Base-by-base conservation (phyloP, 2,888 invertebrate species). In the Drosophila pseudotakahashii region DNA sequence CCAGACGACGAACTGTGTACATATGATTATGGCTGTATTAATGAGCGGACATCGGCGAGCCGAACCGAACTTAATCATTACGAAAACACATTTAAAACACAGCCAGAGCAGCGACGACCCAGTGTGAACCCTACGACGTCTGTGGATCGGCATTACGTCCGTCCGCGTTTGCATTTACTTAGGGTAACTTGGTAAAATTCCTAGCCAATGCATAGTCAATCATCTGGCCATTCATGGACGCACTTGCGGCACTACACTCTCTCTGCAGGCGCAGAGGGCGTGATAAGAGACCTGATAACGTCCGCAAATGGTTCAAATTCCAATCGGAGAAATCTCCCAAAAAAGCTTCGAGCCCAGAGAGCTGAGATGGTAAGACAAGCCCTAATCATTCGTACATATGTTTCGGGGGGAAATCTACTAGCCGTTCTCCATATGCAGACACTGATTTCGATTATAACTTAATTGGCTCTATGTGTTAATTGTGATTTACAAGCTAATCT, bases 11-110 rank as follows among this genome's bases (percentile, higher is more conserved):
- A 2, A 2, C 30, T 7, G 53, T 45, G 51, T 39, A 50, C 26
- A 48, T 58, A 34, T 44, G 34, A 34, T 44, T 39, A n/a, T 66
- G 23, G 16, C 47, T 45, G 71, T 86, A 89, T 85, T 84, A 84
- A 89, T 89, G 84, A 88, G 87, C 70, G 76, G 85, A 78, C 85
- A 83, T 64, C 84, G 79, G n/a, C 44, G 67, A 71, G 71, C 70
- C 58, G 54, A 84, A 75, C 58, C 66, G 57, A 86, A 75, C 75
- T 82, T 75, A 63, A 71, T 61, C 86, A 64, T 88, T 81, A 75
- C 79, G 77, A 83, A 80, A 83, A 81, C 85, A 63, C 80, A 81
- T 63, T 82, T 74, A 52, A 86, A 85, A 81, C 59, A 61, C 57
- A 34, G 71, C 37, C 60, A 48, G 47, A 39, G 69, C 76, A 76